phyloP scores from a whole-genome alignment of 2,113 vertebrate genomes.

The Eretmochelys imbricata region DNA sequence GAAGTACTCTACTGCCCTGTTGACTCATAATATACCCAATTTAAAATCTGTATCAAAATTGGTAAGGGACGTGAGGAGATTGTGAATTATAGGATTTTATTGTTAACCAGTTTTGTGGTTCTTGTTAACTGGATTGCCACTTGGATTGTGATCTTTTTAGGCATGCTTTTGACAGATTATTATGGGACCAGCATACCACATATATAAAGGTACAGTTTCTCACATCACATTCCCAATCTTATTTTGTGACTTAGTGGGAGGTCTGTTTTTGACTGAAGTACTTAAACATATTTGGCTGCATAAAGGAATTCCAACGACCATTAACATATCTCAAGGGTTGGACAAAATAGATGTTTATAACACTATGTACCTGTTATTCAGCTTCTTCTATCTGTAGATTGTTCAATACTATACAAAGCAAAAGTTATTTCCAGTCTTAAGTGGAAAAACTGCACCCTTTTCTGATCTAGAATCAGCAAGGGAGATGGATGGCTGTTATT shows the following conservation, averaged over 20 bases:
- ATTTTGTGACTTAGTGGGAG: neutral
- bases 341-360: neutral
- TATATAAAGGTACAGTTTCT: neutral
- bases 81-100: neutral
- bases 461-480: neutral
- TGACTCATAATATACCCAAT: neutral
- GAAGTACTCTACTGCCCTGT: neutral
- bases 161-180: neutral
- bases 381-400: neutral
- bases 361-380: neutral
- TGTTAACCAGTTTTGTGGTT: neutral
- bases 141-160: neutral
- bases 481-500: neutral
- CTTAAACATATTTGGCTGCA: neutral
- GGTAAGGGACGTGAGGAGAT: neutral
- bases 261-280: neutral
- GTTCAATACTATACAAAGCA: neutral
- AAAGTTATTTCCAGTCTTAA: neutral
- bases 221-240: accelerated
- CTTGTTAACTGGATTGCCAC: neutral
- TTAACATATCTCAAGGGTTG: neutral
- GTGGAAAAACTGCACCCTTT: neutral
- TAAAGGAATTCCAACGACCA: neutral
- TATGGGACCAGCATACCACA: neutral
- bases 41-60: neutral